Evolutionary conservation across 2,797 vertebrate genomes (phyloP).

Genomic region (Falco novaeseelandiae): DNA sequence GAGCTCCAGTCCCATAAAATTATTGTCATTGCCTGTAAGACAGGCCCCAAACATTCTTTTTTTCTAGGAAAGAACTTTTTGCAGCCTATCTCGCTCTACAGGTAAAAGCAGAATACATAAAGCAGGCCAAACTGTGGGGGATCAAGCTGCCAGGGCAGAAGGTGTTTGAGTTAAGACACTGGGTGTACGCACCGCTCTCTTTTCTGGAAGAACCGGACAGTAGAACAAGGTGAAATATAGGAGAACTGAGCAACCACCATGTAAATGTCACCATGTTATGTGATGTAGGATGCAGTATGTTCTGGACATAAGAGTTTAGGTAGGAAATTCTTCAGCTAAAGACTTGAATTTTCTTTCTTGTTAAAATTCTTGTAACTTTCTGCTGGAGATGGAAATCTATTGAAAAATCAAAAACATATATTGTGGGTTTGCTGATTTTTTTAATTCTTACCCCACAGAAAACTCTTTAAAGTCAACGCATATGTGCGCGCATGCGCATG

Average conservation of each 20-base stretch:
- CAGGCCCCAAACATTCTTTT: not conserved
- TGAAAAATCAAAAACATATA: not conserved
- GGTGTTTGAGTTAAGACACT: not conserved
- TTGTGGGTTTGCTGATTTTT: accelerated
- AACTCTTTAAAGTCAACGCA: not conserved
- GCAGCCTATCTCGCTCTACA: not conserved
- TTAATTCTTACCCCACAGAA: not conserved
- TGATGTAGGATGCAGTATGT: not conserved
- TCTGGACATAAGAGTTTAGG: not conserved
- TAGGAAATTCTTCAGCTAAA: not conserved
- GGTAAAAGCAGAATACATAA: not conserved
- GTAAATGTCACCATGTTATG: not conserved
- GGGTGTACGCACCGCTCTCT: not conserved
- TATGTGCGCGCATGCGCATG: not conserved
- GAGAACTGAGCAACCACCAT: not conserved
- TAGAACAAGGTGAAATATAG: not conserved
- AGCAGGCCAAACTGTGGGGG: not conserved
- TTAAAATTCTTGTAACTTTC: not conserved
- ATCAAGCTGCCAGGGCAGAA: not conserved
- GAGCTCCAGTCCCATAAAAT: not conserved
- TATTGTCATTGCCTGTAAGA: not conserved
- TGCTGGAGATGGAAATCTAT: not conserved
- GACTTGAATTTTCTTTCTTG: not conserved
- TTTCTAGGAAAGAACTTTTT: not conserved
- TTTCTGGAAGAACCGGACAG: not conserved